phyloP scores from a whole-genome alignment of 1,140 invertebrate species.

The Cataglyphis hispanica region DNA sequence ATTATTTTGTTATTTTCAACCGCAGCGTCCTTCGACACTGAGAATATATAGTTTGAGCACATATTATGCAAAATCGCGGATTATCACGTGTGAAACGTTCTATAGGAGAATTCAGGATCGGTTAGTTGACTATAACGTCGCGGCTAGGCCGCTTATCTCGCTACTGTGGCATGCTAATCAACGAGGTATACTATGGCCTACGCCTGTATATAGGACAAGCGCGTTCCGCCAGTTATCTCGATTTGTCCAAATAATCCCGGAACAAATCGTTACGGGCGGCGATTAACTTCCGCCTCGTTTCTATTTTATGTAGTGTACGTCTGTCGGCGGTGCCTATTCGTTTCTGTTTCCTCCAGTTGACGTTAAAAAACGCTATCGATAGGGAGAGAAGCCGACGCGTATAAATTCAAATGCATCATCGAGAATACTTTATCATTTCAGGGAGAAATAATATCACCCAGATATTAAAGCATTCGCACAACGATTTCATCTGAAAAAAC shows the following conservation, averaged over 20 bases:
- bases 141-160: slow-evolving; percentile 79
- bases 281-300: slow-evolving; percentile 68
- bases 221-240: slow-evolving; percentile 75
- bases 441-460: not conserved
- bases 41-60: not conserved
- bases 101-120: slow-evolving; percentile 66
- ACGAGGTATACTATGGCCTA: slow-evolving; percentile 69
- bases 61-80: slow-evolving; percentile 52
- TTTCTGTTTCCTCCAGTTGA: slow-evolving; percentile 39
- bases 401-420: slow-evolving; percentile 42
- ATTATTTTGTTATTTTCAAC: not conserved
- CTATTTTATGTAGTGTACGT: slow-evolving; percentile 57
- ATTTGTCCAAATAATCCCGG: slow-evolving; percentile 78
- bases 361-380: slow-evolving; percentile 2
- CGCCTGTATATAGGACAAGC: slow-evolving; percentile 65
- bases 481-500: not conserved
- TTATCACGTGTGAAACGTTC: slow-evolving; percentile 69
- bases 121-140: slow-evolving; percentile 76
- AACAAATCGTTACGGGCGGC: slow-evolving; percentile 67
- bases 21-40: not conserved
- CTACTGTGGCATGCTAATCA: slow-evolving; percentile 78
- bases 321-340: slow-evolving; percentile 43
- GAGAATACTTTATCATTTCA: not conserved
- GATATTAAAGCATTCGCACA: not conserved
- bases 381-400: slow-evolving; percentile 22